These are phyloP conservation scores for Leptonema lineaticorne DNA, from an alignment of 1,140 invertebrate genomes.

Conservation along the genomic window DNA sequence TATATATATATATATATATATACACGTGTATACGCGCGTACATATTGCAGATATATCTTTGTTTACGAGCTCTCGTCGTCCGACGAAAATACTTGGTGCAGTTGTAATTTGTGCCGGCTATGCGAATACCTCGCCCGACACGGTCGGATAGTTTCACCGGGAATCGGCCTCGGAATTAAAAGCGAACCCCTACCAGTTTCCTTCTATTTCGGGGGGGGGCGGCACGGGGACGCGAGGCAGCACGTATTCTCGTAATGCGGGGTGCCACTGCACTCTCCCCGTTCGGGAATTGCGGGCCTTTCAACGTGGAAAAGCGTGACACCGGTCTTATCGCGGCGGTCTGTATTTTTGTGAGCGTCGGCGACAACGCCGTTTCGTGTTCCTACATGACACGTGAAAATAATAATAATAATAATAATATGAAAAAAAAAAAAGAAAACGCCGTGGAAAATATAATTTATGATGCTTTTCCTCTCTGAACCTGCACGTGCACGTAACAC, in stretches of 20 bases:
- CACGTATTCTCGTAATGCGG: too few relatives aligned
- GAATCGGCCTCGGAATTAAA: conserved; percentile 10
- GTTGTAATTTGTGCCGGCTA: conserved; percentile 33
- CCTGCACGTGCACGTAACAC: too few relatives aligned
- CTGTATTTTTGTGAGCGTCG: background rate
- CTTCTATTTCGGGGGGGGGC: background rate
- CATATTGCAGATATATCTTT: conserved; percentile 36
- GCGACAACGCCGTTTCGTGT: background rate
- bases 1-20: background rate
- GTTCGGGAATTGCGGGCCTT: too few relatives aligned
- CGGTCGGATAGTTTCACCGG: conserved; percentile 34
- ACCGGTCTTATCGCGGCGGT: background rate
- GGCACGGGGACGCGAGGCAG: too few relatives aligned
- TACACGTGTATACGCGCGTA: background rate
- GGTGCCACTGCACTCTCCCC: too few relatives aligned
- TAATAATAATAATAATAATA: too few relatives aligned
- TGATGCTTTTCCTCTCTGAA: too few relatives aligned
- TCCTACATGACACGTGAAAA: too few relatives aligned
- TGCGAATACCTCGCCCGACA: conserved; percentile 35
- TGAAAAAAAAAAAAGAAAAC: too few relatives aligned
- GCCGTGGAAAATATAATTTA: too few relatives aligned
- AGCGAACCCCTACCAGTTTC: background rate
- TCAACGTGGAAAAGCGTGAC: too few relatives aligned
- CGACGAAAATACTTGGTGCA: conserved; percentile 38
- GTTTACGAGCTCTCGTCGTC: conserved; percentile 38